Evolutionary conservation across 2,797 vertebrate species (phyloP).

Genomic region (Leontopithecus rosalia): DNA sequence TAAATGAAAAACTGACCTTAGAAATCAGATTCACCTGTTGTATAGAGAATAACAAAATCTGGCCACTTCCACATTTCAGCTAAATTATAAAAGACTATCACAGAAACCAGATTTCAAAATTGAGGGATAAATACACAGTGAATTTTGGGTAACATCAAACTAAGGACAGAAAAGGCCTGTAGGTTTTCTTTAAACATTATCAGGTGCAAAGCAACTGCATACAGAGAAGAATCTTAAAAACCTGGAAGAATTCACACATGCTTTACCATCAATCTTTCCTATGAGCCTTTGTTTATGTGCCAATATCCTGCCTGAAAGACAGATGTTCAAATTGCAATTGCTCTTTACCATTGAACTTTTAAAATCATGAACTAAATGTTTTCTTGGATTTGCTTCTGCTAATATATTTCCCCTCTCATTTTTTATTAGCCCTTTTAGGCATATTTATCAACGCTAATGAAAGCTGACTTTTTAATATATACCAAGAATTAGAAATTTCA

Average conservation of each 20-base stretch:
- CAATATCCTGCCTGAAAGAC: background rate
- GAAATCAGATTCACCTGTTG: background rate
- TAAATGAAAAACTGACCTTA: background rate
- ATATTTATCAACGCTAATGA: conserved; percentile 40
- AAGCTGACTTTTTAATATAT: conserved; percentile 59
- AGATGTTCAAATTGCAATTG: background rate
- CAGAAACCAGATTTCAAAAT: background rate
- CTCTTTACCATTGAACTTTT: conserved; percentile 1
- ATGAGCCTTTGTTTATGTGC: background rate
- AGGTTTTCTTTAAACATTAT: background rate
- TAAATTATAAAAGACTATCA: background rate
- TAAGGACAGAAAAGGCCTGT: background rate
- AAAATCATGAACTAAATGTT: background rate
- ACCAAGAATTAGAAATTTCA: conserved; percentile 44
- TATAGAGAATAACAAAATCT: background rate
- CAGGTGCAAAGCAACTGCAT: background rate
- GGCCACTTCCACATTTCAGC: background rate
- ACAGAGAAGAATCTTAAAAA: background rate
- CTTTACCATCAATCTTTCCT: background rate
- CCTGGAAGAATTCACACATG: background rate
- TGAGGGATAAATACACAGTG: background rate
- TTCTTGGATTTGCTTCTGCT: conserved; percentile 11
- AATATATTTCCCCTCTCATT: background rate
- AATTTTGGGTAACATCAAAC: background rate
- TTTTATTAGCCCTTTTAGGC: conserved; percentile 29